These are phyloP conservation scores for Chloropsis hardwickii DNA, from an alignment of 2,113 vertebrate genomes.

Conservation along the genomic window DNA sequence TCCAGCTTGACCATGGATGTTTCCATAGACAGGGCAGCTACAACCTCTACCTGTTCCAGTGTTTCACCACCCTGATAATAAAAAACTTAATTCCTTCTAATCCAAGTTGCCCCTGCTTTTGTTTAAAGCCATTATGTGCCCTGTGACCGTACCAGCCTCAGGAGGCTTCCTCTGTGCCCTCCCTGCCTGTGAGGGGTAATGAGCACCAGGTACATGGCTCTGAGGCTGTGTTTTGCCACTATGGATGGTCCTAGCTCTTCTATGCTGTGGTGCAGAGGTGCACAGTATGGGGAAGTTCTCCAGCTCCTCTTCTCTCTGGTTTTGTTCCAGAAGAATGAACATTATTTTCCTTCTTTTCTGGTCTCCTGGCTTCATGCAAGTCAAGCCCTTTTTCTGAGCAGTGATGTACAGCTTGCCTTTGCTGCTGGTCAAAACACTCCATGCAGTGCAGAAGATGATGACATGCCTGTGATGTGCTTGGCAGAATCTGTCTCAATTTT, in stretches of 20 bases:
- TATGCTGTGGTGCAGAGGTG: not conserved
- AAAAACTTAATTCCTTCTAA: not conserved
- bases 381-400: not conserved
- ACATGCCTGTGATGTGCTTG: not conserved
- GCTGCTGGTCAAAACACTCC: not conserved
- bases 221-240: accelerated
- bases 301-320: not conserved
- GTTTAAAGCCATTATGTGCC: not conserved
- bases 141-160: not conserved
- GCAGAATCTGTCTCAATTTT: not conserved
- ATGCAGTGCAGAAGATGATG: not conserved
- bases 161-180: not conserved
- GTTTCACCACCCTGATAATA: not conserved
- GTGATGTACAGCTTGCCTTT: not conserved
- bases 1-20: not conserved
- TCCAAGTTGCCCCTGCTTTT: not conserved
- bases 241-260: not conserved
- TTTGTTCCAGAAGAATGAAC: not conserved
- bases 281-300: not conserved
- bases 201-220: not conserved
- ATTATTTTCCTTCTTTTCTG: not conserved
- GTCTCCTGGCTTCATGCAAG: not conserved
- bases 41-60: not conserved
- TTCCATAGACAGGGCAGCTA: not conserved
- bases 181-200: not conserved